Evolutionary conservation across 2,113 vertebrate genomes (phyloP), one percentile per base, ranked within the genome.

Genomic region (Melanotaenia duboulayi): DNA sequence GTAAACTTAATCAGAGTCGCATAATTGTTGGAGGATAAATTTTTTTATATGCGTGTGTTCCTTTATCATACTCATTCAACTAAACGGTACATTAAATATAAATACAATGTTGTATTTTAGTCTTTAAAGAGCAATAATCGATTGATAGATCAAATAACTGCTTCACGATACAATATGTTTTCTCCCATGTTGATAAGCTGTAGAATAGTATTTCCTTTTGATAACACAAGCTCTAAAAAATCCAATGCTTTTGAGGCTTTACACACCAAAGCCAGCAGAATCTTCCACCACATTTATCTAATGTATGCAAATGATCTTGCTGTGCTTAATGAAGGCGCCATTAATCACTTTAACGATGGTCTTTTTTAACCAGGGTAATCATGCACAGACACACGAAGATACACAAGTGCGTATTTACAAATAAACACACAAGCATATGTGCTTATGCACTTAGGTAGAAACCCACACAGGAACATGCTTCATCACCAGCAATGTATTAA

Each of bases 281-380:
- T 91, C 87, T 89, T 85, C 82, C 83, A 91, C 77, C 71, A 89
- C 87, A 87, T 88, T 90, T 81, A 72, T 92, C 88, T 94, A 93
- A 94, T 94, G 88, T 91, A 94, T 94, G 93, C 92, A 93, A 95
- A 94, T 93, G 81, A 92, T 92, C 89, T 88, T 28, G 86, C 89
- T 91, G 85, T 80, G 90, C 82, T 89, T 92, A 93, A 94, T 92
- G 92, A 93, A 91, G 91, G 90, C 85, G 61, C 87, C 91, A 94
- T 94, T 94, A 94, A 95, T 95, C 94, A 94, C 85, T 78, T 88
- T 93, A 90, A 91, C 88, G 89, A 93, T 91, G 91, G 81, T 90
- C 89, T 92, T 91, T 92, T 92, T 91, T 90, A 94, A 93, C 85
- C 84, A 87, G 85, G 83, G 88, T 90, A 93, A 92, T 91, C 91